Base-by-base conservation (phyloP, 2,797 vertebrate genomes). In the Pelobates cultripes region DNA sequence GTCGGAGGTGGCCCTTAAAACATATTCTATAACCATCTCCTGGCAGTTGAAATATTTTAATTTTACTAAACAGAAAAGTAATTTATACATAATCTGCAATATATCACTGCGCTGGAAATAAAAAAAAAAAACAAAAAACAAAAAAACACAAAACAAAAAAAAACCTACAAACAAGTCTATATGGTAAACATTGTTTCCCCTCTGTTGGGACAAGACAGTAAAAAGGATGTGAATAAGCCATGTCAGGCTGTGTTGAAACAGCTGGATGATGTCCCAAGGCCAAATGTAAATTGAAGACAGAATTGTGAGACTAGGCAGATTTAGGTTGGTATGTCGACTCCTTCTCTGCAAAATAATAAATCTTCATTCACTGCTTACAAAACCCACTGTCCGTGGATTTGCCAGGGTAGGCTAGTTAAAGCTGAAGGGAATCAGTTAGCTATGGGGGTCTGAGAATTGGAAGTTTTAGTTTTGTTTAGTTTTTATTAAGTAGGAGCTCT, bases 201-300 rank as follows among this genome's bases (percentile, higher is more conserved):
- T 64, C 61, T 28, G 10, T 6, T 14, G 14, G 55, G 28, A 10
- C 14, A 5, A 28, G 17, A 64, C 28, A 41, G 61, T 17, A 40
- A 40, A 64, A 64, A 14, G 61, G 17, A 12, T 64, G 6, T 7
- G 10, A 64, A 10, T 28, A 64, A 41, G 61, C 17, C 61, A 64
- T 28, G 61, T 64, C n/a, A 64, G 61, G 61, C 61, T 3, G 61
- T 64, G 45, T 55, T 42, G 14, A 74, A 43, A 60, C 55, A 74
- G 72, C 72, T 74, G 53, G 72, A 74, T 74, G 17, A 74, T 8
- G 14, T 74, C 14, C 55, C 17, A 40, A 43, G 53, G 28, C 72
- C 72, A 43, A 74, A 60, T 73, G 51, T 71, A 71, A 71, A 71
- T 6, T 73, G 17, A 61, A 74, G 55, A 42, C 45, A 60, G 41